Base-by-base conservation (phyloP, 2,888 invertebrate genomes). In the Nowickia ferox region DNA sequence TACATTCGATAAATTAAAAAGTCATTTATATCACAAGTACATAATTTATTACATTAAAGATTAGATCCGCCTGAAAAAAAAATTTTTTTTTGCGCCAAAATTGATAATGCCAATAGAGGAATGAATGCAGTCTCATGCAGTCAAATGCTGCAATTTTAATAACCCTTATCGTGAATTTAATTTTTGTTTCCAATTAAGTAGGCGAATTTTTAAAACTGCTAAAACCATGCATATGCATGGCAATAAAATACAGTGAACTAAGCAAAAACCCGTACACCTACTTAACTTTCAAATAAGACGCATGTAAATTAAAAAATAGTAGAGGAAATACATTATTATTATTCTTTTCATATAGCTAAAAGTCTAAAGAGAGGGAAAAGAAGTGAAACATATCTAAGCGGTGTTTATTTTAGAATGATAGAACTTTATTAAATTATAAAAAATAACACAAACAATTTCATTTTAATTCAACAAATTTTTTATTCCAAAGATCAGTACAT, bases 31-130 rank as follows among this genome's bases (percentile, higher is more conserved):
- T 78, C 42, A 2, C 48, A 42, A 22, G 30, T 53, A n/a, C n/a
- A n/a, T n/a, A 63, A 79, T 79, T 79, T 79, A 79, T 69, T 53
- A 42, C 42, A 53, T 44, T 69, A 42, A 13, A 69, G 59, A 59
- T 78, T 69, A 61, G 15, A 42, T 17, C 30, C 8, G 0, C 13
- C 3, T 2, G 15, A 9, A 15, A 57, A 78, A 68, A 51, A n/a
- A 30, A 30, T 30, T 30, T 30, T 30, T 30, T 30, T 30, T 30
- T 17, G 22, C 46, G n/a, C 30, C 2, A 55, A 65, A 51, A 48
- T n/a, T 53, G 13, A 38, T 42, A 42, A 9, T 0, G 22, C 30
- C 30, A 6, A 42, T 42, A 55, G 44, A 71, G 17, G 22, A 53
- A 44, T 19, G 42, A 44, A 55, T 9, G 9, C 55, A 22, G 6